phyloP scores from a whole-genome alignment of 2,888 invertebrate genomes.

The Schrankia costaestrigalis region DNA sequence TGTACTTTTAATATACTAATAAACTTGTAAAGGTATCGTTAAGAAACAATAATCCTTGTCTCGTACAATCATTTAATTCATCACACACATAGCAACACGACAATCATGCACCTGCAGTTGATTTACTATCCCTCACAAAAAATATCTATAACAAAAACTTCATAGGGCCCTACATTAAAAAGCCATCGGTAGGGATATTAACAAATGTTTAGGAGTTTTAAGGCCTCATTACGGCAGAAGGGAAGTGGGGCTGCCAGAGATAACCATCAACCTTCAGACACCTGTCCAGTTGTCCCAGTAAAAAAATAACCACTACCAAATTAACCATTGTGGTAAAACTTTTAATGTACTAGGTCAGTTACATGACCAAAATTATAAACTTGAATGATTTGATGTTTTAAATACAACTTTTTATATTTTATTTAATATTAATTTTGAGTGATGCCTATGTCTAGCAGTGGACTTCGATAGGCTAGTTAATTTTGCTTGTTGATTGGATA shows the following conservation, averaged over 20 bases:
- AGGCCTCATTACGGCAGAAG: slow-evolving; percentile 52
- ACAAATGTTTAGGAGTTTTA: slow-evolving; percentile 65
- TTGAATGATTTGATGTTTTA: too few species aligned
- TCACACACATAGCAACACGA: slow-evolving; percentile 8
- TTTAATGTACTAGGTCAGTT: slow-evolving; percentile 7
- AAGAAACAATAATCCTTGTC: background rate
- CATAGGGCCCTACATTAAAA: slow-evolving; percentile 57
- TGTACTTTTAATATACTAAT: too few species aligned
- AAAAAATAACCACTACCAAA: slow-evolving; percentile 13
- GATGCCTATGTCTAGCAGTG: too few species aligned
- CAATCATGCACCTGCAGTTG: slow-evolving; percentile 28
- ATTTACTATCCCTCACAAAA: slow-evolving; percentile 26
- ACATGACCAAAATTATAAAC: background rate
- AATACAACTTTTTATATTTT: too few species aligned
- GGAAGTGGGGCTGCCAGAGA: slow-evolving; percentile 28
- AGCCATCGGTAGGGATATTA: slow-evolving; percentile 59
- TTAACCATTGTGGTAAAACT: slow-evolving; percentile 9
- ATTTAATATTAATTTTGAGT: too few species aligned
- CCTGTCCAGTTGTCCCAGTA: slow-evolving; percentile 22
- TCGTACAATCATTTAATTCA: slow-evolving; percentile 15
- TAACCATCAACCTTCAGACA: slow-evolving; percentile 32
- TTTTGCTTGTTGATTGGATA: too few species aligned
- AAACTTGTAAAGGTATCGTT: background rate
- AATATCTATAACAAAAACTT: slow-evolving; percentile 35
- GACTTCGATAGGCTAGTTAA: too few species aligned